Base-by-base conservation (phyloP, 2,888 invertebrate genomes). In the Agrotis exclamationis region DNA sequence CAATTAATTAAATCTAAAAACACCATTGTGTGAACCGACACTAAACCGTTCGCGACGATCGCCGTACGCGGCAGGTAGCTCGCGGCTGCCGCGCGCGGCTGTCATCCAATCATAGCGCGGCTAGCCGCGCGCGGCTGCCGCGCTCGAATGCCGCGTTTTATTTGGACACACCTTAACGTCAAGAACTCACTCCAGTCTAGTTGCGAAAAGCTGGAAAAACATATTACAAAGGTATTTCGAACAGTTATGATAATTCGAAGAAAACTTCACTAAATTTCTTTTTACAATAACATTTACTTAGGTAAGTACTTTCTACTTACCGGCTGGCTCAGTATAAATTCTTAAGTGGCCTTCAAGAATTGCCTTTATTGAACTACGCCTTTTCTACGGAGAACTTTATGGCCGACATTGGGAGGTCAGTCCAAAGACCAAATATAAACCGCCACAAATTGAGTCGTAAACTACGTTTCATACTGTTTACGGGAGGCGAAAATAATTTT, bases 381-480 rank as follows among this genome's bases (percentile, higher is more conserved):
- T 79, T 67, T 70, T 57, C 50, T 53, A 70, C 33, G 6, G 20
- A 54, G 54, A 62, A 74, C 53, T 63, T 69, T 68, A 76, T 58
- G 39, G 63, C 18, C 64, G 72, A 69, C 62, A 51, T 58, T 73
- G 74, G 78, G 78, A 80, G 84, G 85, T 84, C 80, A 73, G 39
- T 51, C 54, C 51, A 45, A 69, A 63, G 56, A 59, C 72, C 76
- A 76, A 80, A 79, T 72, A 80, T 78, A 82, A 70, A 82, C 74
- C 59, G 63, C 63, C 48, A 62, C 73, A 74, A 80, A 84, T 80
- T 60, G 78, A 80, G 66, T 76, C 72, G 73, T 85, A 80, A 85
- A 84, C 66, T 74, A 74, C 70, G 47, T 70, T 74, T 65, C 65
- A 54, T 54, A 68, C 45, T 76, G 72, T 80, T 86, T 82, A 85